Conservation (phyloP, 2,797 vertebrate species). For the Silurus aristotelis region DNA sequence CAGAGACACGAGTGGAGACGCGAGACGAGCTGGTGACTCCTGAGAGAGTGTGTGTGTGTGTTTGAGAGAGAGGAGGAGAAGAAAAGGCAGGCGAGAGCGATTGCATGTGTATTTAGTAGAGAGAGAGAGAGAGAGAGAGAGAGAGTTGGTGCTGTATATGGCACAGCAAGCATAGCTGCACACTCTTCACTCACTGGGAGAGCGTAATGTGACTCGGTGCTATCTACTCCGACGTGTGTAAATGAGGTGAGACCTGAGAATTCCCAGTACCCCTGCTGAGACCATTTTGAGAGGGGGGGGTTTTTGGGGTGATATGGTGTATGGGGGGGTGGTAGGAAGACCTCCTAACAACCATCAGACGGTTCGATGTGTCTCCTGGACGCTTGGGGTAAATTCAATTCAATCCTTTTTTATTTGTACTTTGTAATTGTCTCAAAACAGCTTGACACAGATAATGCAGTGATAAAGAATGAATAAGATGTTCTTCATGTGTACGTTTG, state of each 20-base stretch:
- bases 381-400: background rate
- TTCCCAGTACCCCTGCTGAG: constrained; percentile 17
- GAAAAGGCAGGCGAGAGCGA: constrained; percentile 8
- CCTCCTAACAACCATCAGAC: background rate
- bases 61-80: background rate
- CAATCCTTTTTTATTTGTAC: no score
- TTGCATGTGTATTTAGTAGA: background rate
- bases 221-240: constrained; percentile 27
- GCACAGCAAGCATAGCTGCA: constrained; percentile 23
- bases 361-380: background rate
- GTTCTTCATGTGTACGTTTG: no score
- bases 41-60: constrained; percentile 15
- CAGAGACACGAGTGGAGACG: background rate
- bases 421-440: no score
- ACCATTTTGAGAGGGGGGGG: background rate
- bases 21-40: constrained; percentile 10
- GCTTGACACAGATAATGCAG: no score
- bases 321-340: no score
- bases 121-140: constrained; percentile 12
- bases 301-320: background rate
- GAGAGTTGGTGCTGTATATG: constrained; percentile 9
- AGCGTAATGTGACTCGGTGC: constrained; percentile 43
- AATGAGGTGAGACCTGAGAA: constrained; percentile 27
- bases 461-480: no score
- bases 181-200: constrained; percentile 30